Evolutionary conservation across 2,113 vertebrate species (phyloP).

Genomic region (Trichechus manatus): DNA sequence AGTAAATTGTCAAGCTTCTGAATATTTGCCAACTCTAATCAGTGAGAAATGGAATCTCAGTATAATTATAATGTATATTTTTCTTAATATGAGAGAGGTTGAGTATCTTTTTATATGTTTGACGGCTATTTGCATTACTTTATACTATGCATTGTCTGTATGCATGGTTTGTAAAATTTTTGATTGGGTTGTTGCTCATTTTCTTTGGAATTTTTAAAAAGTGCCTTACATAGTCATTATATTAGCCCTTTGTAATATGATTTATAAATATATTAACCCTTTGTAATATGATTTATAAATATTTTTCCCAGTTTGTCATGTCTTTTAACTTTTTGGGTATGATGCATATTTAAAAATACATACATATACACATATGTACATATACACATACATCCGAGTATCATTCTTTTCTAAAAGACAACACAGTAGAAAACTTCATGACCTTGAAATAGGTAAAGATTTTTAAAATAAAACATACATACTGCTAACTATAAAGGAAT

Average conservation of each 20-base stretch:
- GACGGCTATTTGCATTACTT: background rate
- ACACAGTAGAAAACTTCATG: background rate
- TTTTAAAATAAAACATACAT: slow-evolving; percentile 4
- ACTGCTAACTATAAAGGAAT: slow-evolving; percentile 19
- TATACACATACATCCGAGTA: background rate
- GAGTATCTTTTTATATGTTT: background rate
- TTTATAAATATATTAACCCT: background rate
- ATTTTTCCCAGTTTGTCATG: background rate
- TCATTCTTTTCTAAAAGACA: background rate
- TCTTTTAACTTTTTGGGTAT: background rate
- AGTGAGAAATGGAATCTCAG: background rate
- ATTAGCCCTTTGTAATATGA: background rate
- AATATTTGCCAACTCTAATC: background rate
- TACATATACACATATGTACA: background rate
- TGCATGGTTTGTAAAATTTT: background rate
- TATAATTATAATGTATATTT: background rate
- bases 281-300: background rate
- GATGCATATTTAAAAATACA: background rate
- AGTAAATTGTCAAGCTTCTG: background rate
- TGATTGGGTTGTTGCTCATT: background rate
- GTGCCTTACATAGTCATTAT: background rate
- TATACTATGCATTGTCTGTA: background rate
- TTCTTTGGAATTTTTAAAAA: slow-evolving; percentile 24
- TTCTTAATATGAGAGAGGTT: background rate
- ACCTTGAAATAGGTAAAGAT: background rate